Percentiles rank a stretch among this genome's conserved stretches.
phyloP scores from a whole-genome alignment of 2,888 invertebrate genomes.

The Isoperla grammatica region DNA sequence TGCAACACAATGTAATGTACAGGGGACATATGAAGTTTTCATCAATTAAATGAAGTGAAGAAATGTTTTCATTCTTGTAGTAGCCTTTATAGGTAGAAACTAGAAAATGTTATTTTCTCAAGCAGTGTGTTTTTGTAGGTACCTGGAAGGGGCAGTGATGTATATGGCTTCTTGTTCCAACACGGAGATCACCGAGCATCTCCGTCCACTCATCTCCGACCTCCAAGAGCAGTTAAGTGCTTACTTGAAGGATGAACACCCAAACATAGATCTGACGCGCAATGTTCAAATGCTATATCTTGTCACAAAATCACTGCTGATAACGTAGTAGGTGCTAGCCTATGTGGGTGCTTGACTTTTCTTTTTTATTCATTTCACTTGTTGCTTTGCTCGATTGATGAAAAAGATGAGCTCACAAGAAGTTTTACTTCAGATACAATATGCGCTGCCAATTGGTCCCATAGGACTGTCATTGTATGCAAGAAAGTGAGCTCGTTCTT shows the following conservation, averaged over 20 bases:
- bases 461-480: too few relatives aligned
- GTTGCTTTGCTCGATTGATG: too few relatives aligned
- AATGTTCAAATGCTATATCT: slow-evolving; percentile 46
- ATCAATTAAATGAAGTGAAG: too few relatives aligned
- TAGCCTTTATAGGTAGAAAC: too few relatives aligned
- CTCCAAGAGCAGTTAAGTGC: slow-evolving; percentile 66
- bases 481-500: too few relatives aligned
- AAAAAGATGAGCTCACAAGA: slow-evolving; percentile 31
- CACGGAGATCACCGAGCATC: slow-evolving; percentile 75
- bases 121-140: slow-evolving; percentile 18
- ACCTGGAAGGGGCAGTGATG: slow-evolving; percentile 60
- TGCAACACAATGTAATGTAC: too few relatives aligned
- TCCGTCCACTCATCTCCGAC: slow-evolving; percentile 69
- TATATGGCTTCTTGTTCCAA: slow-evolving; percentile 65
- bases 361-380: background rate
- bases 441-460: too few relatives aligned
- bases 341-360: too few relatives aligned
- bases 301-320: slow-evolving; percentile 20
- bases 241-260: slow-evolving; percentile 58
- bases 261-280: slow-evolving; percentile 57
- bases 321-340: background rate
- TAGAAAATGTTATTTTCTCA: too few relatives aligned
- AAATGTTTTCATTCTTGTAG: too few relatives aligned
- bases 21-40: too few relatives aligned
- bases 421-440: background rate